Evolutionary conservation across 2,888 invertebrate species (phyloP).

Genomic region (Clunio marinus): DNA sequence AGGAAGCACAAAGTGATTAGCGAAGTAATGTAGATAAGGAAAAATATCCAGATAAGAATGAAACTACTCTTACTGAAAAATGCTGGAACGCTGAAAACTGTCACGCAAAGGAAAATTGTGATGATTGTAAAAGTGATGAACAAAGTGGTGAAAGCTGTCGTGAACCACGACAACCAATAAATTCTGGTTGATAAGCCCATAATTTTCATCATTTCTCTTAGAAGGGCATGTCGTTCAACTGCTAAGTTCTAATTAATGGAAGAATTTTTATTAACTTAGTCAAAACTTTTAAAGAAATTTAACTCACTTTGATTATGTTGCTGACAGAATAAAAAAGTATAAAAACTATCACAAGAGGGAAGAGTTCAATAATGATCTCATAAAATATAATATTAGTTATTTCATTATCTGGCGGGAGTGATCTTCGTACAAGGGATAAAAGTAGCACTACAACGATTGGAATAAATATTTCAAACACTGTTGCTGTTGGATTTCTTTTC

Average conservation of each 20-base stretch:
- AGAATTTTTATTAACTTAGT: background rate
- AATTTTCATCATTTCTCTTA: slow-evolving; percentile 78
- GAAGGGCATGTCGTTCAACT: background rate
- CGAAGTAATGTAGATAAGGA: slow-evolving; percentile 63
- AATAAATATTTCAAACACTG: background rate
- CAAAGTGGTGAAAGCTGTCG: slow-evolving; percentile 63
- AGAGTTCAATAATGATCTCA: background rate
- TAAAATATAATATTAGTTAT: background rate
- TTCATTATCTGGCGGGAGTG: background rate
- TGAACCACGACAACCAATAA: slow-evolving; percentile 76
- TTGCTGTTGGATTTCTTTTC: background rate
- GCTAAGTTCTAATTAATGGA: slow-evolving; percentile 9
- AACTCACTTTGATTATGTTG: background rate
- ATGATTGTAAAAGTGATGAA: slow-evolving; percentile 56
- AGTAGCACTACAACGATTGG: background rate
- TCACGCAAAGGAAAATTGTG: slow-evolving; percentile 52
- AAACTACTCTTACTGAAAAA: background rate
- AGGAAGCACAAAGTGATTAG: slow-evolving; percentile 69
- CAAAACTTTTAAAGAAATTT: background rate
- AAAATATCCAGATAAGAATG: slow-evolving; percentile 51
- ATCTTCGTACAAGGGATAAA: background rate
- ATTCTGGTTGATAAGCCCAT: slow-evolving; percentile 75
- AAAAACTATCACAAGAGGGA: background rate
- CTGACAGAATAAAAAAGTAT: background rate
- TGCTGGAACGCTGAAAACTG: background rate